These are phyloP conservation scores for Planococcus citri DNA, from an alignment of 1,140 invertebrate genomes.

Conservation along the genomic window DNA sequence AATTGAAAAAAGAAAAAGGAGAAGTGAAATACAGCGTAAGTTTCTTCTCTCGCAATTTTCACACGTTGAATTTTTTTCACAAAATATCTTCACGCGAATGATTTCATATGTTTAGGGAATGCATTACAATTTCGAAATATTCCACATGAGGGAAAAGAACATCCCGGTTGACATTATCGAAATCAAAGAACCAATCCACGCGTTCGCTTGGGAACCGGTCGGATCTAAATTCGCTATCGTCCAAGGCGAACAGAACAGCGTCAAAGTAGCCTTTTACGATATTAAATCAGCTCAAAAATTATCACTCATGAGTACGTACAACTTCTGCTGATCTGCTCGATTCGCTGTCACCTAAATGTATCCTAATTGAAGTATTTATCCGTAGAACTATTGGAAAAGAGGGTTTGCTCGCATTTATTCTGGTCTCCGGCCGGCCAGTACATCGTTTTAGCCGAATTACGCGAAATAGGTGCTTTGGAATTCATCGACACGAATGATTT, in stretches of 20 bases:
- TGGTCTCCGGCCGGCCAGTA: constrained; percentile 89
- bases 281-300: constrained; percentile 78
- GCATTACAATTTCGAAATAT: constrained; percentile 98
- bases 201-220: constrained; percentile 97
- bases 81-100: not conserved
- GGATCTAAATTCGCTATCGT: constrained; percentile 93
- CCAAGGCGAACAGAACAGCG: constrained; percentile 78
- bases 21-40: constrained; percentile 76
- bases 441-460: constrained; percentile 77
- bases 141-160: constrained; percentile 95
- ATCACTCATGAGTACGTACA: constrained; percentile 56
- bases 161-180: constrained; percentile 96
- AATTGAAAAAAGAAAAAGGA: constrained; percentile 80
- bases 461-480: constrained; percentile 79
- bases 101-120: constrained; percentile 54
- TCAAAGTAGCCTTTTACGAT: constrained; percentile 87
- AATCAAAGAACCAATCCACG: constrained; percentile 82
- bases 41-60: too few relatives aligned
- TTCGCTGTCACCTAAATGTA: too few relatives aligned
- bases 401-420: constrained; percentile 84
- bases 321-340: not conserved
- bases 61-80: not conserved
- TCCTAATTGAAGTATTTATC: constrained; percentile 23
- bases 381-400: constrained; percentile 74
- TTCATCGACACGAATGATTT: constrained; percentile 93